Percentiles rank a stretch among this genome's conserved stretches.
These are phyloP conservation scores for Chanos chanos DNA, from an alignment of 2,797 vertebrate genomes.

Conservation along the genomic window DNA sequence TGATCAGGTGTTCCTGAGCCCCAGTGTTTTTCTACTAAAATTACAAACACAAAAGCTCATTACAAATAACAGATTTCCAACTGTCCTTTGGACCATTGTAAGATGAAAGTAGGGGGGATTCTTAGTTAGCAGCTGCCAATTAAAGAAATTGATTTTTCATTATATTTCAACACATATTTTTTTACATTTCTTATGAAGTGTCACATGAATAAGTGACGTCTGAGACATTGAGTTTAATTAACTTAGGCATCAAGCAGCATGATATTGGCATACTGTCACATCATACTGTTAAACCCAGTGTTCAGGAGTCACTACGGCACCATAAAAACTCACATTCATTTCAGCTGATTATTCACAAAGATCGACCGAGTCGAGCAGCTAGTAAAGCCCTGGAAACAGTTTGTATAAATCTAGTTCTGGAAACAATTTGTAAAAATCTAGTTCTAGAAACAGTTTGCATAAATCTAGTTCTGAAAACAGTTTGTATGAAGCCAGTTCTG, in stretches of 20 bases:
- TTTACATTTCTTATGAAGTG: no score
- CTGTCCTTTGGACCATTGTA: background rate
- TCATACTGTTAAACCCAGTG: no score
- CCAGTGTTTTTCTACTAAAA: background rate
- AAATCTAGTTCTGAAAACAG: constrained; percentile 18
- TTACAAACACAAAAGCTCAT: background rate
- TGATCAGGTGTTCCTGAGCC: background rate
- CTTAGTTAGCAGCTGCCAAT: background rate
- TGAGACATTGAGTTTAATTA: background rate
- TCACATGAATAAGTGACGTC: no score
- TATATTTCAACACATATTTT: background rate
- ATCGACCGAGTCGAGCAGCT: background rate
- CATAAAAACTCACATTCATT: background rate
- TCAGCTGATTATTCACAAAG: background rate
- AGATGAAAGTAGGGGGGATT: background rate
- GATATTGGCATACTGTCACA: no score
- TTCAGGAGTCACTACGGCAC: background rate
- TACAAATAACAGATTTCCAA: background rate
- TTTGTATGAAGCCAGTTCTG: constrained; percentile 25
- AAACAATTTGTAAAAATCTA: background rate
- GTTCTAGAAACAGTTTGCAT: background rate
- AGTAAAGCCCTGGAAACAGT: background rate
- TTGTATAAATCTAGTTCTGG: constrained; percentile 1
- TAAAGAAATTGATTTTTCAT: background rate
- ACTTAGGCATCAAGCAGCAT: no score